Conservation (phyloP, 1,140 invertebrate genomes). For the Calephelis virginiensis region DNA sequence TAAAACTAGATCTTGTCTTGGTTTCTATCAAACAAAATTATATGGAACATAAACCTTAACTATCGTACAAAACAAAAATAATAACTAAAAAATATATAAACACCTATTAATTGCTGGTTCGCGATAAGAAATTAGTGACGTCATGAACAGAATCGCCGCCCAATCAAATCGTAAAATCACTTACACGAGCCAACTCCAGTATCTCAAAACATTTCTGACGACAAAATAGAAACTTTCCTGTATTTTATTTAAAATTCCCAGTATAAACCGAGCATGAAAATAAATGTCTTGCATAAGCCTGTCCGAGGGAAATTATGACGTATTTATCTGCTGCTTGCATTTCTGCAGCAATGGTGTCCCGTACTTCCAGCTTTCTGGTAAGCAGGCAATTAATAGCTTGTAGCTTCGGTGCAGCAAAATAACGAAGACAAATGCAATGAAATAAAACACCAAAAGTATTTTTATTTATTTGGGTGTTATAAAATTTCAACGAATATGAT, state of each 20-base stretch:
- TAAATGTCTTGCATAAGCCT: slow-evolving; percentile 8
- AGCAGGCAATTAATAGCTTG: slow-evolving; percentile 11
- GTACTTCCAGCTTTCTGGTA: not conserved
- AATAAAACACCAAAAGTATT: slow-evolving; percentile 5
- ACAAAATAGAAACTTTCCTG: not conserved
- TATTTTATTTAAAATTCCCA: not conserved
- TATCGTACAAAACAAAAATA: too few relatives aligned
- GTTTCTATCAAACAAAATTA: too few relatives aligned
- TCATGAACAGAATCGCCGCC: too few relatives aligned
- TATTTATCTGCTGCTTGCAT: slow-evolving; percentile 14
- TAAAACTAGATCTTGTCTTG: too few relatives aligned
- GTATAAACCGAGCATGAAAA: not conserved
- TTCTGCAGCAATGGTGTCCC: not conserved
- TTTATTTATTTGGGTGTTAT: too few relatives aligned
- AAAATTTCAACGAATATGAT: too few relatives aligned
- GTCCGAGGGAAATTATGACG: slow-evolving; percentile 1
- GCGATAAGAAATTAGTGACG: too few relatives aligned
- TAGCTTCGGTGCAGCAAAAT: slow-evolving; percentile 6
- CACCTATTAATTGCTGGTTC: too few relatives aligned
- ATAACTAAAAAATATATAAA: too few relatives aligned
- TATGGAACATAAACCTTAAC: too few relatives aligned
- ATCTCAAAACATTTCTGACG: not conserved
- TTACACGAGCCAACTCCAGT: too few relatives aligned
- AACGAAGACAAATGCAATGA: slow-evolving; percentile 6
- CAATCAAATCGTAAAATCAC: too few relatives aligned